Conservation (phyloP, 2,797 vertebrate species). For the Pogoniulus pusillus region DNA sequence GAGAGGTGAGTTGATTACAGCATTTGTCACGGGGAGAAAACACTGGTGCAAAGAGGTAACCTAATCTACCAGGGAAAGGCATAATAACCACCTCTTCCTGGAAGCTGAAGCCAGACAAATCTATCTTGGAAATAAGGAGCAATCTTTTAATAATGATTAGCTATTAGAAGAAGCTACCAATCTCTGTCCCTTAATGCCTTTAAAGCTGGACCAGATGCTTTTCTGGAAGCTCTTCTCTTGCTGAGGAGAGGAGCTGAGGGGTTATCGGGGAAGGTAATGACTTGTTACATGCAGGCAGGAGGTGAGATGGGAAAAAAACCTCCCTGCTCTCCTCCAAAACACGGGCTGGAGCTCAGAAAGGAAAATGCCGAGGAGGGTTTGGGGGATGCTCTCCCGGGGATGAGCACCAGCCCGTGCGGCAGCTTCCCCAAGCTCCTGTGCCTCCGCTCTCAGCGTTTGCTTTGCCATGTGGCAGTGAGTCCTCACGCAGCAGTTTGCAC, state of each 20-base stretch:
- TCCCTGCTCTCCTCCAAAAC: neutral
- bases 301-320: neutral
- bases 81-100: constrained; percentile 56
- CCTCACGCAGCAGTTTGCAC: neutral
- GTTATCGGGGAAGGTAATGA: neutral
- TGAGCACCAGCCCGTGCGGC: neutral
- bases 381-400: neutral
- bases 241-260: neutral
- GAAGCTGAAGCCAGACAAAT: constrained; percentile 56
- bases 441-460: neutral
- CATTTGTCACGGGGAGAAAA: constrained; percentile 6
- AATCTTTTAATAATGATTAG: constrained; percentile 62
- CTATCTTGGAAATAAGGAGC: constrained; percentile 45
- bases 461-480: neutral
- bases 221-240: constrained; percentile 51
- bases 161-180: constrained; percentile 57
- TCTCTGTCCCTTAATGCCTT: constrained; percentile 59
- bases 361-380: neutral
- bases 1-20: constrained; percentile 48
- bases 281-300: neutral
- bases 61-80: constrained; percentile 34
- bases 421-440: neutral
- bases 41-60: constrained; percentile 31
- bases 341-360: neutral
- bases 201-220: constrained; percentile 56